Base-by-base conservation (phyloP, 2,888 invertebrate species). In the Rhogogaster chlorosoma region DNA sequence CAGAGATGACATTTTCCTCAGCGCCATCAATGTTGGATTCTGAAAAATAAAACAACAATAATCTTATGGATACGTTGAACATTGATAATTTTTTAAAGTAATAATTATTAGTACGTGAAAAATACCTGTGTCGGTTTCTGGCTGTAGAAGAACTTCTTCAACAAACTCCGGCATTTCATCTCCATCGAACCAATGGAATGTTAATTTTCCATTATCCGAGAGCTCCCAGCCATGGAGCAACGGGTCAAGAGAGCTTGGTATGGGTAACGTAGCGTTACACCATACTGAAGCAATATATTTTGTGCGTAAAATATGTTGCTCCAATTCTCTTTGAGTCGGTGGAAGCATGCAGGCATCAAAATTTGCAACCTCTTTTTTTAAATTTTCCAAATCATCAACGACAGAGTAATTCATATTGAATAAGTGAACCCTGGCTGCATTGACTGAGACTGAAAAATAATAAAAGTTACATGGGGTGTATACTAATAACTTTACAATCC, bases 311-410 rank as follows among this genome's bases (percentile, higher is more conserved):
- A 71, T 71, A 29, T 71, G 71, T 36, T 71, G 71, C 32, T 71
- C 32, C 71, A 71, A 26, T 71, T 71, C 71, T 29, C 71, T 29
- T 71, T 26, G 38, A 71, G 57, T 57, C 57, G 57, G 80, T 18
- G 85, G 85, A 70, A 88, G 67, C 38, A n/a, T 86, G 57, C 67
- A 49, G 12, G 86, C 84, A 86, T 86, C 57, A 57, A 57, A 57
- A n/a, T 57, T 57, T 3, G 9, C 57, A 57, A 57, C 57, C 57
- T 57, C 57, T 57, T 57, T 57, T n/a, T 57, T 57, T 4, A 57
- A 57, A 57, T 57, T 57, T 57, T 57, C 57, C n/a, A 57, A n/a
- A n/a, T 57, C 57, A 57, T 57, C 57, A 57, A 57, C 57, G 57
- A 57, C 57, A 57, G 57, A 57, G 57, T 57, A 57, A 57, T 57